Base-by-base conservation (phyloP, 92 coral and sea anemone genomes). In the Palythoa grandiflora region DNA sequence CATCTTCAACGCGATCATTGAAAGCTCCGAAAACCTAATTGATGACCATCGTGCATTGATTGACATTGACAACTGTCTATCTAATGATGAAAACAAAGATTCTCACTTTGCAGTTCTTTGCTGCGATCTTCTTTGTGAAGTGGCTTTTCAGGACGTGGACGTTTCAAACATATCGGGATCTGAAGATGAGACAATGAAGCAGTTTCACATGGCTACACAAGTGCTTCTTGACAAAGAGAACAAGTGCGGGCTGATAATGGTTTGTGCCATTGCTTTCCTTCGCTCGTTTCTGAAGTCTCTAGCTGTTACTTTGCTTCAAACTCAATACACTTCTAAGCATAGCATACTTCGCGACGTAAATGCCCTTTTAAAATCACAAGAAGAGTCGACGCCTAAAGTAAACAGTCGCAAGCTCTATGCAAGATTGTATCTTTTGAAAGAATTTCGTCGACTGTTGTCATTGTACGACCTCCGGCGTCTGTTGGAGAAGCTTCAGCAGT, bases 91-190 rank as follows among this genome's bases (percentile, higher is more conserved):
- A 35, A 92, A 91, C 68, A 83, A 92, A 10, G 94, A 97, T 75
- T 90, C 92, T 5, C 93, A 90, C 53, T 90, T 96, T 79, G 93
- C 94, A 57, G 99, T 94, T 8, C 90, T 95, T 75, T 94, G 98
- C 80, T 97, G 99, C 85, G 98, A 97, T 91, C 87, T 95, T 35
- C 94, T 97, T 83, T 90, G 89, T 63, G 94, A 90, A 66, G 93
- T 95, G 71, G 95, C 97, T 7, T 94, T 93, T 47, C 87, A 79
- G 71, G 55, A 95, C 11, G 84, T 95, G 12, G 89, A 94, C 57
- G 75, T 94, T 3, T 40, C 81, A 1, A 75, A 76, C 15, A 60
- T 97, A 21, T 86, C 89, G 14, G 89, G 94, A 38, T 94, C 99
- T 19, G 96, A 93, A 37, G 93, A 88, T 85, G 89, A 75, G 54